Evolutionary conservation across 2,888 invertebrate genomes (phyloP).

Genomic region (Eupithecia centaureata): DNA sequence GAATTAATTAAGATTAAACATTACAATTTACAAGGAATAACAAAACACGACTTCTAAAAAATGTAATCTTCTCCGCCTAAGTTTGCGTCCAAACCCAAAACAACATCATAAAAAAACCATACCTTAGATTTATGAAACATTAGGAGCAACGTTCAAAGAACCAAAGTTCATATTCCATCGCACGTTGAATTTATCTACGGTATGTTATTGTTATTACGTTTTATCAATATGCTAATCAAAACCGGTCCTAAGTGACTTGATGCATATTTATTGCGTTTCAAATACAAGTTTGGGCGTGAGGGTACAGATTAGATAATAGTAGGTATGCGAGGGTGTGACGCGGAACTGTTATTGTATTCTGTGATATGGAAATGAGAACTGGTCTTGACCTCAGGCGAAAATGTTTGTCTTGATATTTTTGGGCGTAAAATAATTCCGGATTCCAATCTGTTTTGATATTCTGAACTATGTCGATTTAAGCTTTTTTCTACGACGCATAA

Average conservation of each 20-base stretch:
- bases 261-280: constrained; percentile 23
- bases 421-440: not conserved
- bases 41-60: too few relatives aligned
- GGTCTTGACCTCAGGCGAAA: constrained; percentile 20
- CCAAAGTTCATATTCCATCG: constrained; percentile 9
- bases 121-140: not conserved
- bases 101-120: not conserved
- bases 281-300: not conserved
- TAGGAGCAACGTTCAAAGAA: not conserved
- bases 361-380: constrained; percentile 17
- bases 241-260: constrained; percentile 12
- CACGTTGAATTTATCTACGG: not conserved
- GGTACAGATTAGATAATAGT: not conserved
- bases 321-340: constrained; percentile 22
- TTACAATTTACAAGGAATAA: too few relatives aligned
- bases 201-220: too few relatives aligned
- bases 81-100: not conserved
- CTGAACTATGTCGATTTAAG: too few relatives aligned
- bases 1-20: too few relatives aligned
- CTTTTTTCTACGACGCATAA: too few relatives aligned
- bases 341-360: constrained; percentile 8
- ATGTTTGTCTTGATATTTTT: not conserved
- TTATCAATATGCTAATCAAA: constrained; percentile 24
- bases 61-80: not conserved
- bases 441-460: not conserved